These are phyloP conservation scores for Erebia epiphron DNA, from an alignment of 2,888 invertebrate species.

Conservation along the genomic window DNA sequence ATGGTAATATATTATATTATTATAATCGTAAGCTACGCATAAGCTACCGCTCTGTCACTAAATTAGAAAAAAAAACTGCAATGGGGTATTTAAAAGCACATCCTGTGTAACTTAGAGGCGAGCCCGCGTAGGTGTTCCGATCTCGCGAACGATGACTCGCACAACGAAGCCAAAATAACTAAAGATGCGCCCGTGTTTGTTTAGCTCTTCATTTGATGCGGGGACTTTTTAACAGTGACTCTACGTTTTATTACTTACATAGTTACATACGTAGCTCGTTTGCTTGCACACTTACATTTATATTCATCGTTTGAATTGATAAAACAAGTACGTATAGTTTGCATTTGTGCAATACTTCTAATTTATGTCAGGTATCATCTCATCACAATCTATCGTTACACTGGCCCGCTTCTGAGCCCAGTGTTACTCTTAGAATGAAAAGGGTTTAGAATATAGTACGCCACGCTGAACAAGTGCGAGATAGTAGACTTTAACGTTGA, in stretches of 20 bases:
- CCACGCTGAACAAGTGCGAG: too few relatives aligned
- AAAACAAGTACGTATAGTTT: not conserved
- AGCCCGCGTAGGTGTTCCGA: slow-evolving; percentile 74
- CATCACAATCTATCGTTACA: too few relatives aligned
- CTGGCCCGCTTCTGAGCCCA: too few relatives aligned
- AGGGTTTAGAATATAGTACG: too few relatives aligned
- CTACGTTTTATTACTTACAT: slow-evolving; percentile 38
- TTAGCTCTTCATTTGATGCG: slow-evolving; percentile 78
- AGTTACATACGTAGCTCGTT: slow-evolving; percentile 31
- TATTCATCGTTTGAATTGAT: not conserved
- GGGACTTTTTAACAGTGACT: slow-evolving; percentile 54
- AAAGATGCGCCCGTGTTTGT: slow-evolving; percentile 75
- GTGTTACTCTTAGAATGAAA: too few relatives aligned
- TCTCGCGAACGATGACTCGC: slow-evolving; percentile 76
- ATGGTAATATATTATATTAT: too few relatives aligned
- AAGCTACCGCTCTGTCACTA: too few relatives aligned
- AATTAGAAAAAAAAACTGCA: not conserved
- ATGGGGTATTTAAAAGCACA: not conserved
- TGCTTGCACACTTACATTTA: slow-evolving; percentile 14
- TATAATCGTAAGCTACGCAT: too few relatives aligned
- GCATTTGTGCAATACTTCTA: not conserved
- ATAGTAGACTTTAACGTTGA: too few relatives aligned
- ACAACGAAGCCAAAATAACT: slow-evolving; percentile 64
- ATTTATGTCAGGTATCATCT: not conserved
- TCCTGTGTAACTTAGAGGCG: slow-evolving; percentile 39